A percentile compares a stretch with the other conserved stretches of the same genome.
Conservation (phyloP, 2,797 vertebrate genomes). For the Paedocypris micromegethes region DNA sequence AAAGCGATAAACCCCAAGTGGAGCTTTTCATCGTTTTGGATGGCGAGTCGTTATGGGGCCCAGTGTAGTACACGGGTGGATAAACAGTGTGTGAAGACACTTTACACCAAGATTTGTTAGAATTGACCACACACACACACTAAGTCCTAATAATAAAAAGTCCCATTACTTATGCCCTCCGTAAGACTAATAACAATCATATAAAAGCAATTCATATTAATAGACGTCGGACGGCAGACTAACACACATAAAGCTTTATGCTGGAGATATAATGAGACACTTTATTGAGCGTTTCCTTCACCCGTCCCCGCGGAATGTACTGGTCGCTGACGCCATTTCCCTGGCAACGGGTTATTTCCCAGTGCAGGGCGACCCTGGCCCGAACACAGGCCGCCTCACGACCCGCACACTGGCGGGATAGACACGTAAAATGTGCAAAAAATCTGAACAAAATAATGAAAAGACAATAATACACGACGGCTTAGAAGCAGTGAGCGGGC, state of each 20-base stretch:
- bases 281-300: constrained; percentile 51
- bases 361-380: constrained; percentile 58
- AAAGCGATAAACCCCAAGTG: constrained; percentile 27
- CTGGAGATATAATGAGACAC: constrained; percentile 64
- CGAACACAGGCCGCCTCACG: constrained; percentile 73
- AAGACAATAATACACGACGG: no score
- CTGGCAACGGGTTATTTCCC: constrained; percentile 72
- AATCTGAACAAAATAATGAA: no score
- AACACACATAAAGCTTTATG: constrained; percentile 69
- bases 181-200: no score
- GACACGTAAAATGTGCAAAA: no score
- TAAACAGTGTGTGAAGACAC: constrained; percentile 20
- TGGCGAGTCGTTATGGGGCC: constrained; percentile 20
- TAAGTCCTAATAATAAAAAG: no score
- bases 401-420: background rate
- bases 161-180: no score
- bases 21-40: background rate
- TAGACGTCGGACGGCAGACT: constrained; percentile 27
- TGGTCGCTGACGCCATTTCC: constrained; percentile 64
- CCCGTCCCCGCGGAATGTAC: constrained; percentile 46
- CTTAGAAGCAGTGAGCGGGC: no score
- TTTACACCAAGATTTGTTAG: background rate
- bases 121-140: constrained; percentile 12
- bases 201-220: background rate
- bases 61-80: constrained; percentile 32